Percentiles rank a stretch among this genome's conserved stretches.
Conservation (phyloP, 2,888 invertebrate genomes). For the Agriopis aurantiaria region DNA sequence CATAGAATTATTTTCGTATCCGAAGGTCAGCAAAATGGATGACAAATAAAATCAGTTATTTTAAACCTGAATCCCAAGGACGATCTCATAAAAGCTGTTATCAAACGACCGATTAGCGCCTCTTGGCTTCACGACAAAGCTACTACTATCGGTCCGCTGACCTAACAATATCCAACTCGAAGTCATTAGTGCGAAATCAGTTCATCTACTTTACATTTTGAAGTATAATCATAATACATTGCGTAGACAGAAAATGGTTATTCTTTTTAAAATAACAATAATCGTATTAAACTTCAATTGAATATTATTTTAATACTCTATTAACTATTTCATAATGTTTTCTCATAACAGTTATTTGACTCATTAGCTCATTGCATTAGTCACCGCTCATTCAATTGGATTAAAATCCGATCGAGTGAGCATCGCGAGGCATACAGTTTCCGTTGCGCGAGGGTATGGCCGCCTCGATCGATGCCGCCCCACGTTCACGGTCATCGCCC, state of each 20-base stretch:
- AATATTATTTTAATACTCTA: too few species aligned
- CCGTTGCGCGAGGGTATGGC: slow-evolving; percentile 86
- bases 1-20: neutral
- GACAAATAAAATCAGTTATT: slow-evolving; percentile 5
- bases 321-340: neutral
- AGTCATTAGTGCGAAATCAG: slow-evolving; percentile 3
- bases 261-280: too few species aligned
- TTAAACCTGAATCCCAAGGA: slow-evolving; percentile 18
- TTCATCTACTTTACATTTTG: neutral
- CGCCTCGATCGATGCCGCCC: slow-evolving; percentile 80
- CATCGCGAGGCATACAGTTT: slow-evolving; percentile 61
- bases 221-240: neutral
- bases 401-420: slow-evolving; percentile 39
- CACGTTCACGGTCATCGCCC: slow-evolving; percentile 86
- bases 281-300: too few species aligned
- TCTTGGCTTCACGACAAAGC: slow-evolving; percentile 10
- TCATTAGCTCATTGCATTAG: slow-evolving; percentile 24
- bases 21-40: neutral
- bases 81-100: slow-evolving; percentile 24
- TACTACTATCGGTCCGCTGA: slow-evolving; percentile 17
- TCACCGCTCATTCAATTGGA: slow-evolving; percentile 21
- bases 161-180: slow-evolving; percentile 7
- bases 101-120: slow-evolving; percentile 12
- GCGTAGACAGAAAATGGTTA: too few species aligned
- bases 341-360: slow-evolving; percentile 10